phyloP scores from a whole-genome alignment of 2,797 vertebrate genomes.

The Cynopterus sphinx region DNA sequence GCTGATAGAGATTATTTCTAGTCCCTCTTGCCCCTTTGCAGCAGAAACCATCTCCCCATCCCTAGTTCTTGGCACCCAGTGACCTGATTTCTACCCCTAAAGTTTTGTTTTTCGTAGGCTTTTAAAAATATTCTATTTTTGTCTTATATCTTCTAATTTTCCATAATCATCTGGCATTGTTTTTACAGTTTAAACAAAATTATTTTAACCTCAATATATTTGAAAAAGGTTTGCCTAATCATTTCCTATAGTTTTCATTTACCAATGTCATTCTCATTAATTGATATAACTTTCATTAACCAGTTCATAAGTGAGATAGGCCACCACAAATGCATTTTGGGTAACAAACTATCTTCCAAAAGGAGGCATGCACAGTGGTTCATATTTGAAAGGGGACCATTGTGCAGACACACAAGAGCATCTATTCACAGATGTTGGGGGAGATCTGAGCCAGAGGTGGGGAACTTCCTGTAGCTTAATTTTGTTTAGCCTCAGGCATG shows the following conservation, averaged over 20 bases:
- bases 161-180: neutral
- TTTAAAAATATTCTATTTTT: neutral
- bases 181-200: neutral
- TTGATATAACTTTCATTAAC: neutral
- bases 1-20: neutral
- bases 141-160: neutral
- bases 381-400: neutral
- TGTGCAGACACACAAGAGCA: conserved; percentile 11
- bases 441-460: neutral
- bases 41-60: neutral
- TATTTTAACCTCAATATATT: neutral
- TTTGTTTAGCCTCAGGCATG: conserved; percentile 30
- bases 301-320: neutral
- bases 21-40: neutral
- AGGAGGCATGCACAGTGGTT: neutral
- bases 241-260: neutral
- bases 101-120: neutral
- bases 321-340: neutral
- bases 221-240: neutral
- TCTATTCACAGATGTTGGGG: conserved; percentile 14
- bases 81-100: neutral
- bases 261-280: neutral
- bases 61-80: neutral
- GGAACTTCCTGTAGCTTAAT: neutral
- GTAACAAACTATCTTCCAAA: neutral